A percentile compares a stretch with the other conserved stretches of the same genome.
phyloP scores from a whole-genome alignment of 2,888 invertebrate species.

The Campoplex nolae region DNA sequence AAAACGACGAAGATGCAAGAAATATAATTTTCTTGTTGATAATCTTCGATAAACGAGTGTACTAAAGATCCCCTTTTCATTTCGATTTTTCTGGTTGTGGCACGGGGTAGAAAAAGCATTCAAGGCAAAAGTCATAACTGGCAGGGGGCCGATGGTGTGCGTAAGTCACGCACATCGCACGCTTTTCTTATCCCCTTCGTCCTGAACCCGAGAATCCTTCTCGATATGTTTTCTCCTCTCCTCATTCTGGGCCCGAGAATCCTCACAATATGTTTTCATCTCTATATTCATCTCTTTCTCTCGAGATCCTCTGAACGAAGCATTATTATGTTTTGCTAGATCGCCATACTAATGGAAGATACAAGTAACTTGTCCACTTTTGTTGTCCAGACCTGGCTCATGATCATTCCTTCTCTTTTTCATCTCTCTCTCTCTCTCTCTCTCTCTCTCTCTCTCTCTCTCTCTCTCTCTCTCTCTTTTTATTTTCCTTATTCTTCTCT shows the following conservation, averaged over 20 bases:
- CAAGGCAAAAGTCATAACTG: constrained; percentile 63
- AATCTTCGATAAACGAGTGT: background rate
- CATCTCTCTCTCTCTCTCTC: background rate
- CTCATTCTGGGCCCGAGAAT: constrained; percentile 17
- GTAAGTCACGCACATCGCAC: constrained; percentile 61
- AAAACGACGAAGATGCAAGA: no score
- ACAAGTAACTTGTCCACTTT: constrained; percentile 67
- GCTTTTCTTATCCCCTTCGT: constrained; percentile 26
- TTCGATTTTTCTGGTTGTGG: background rate
- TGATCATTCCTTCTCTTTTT: constrained; percentile 25
- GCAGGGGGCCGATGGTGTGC: constrained; percentile 61
- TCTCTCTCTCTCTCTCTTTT: background rate
- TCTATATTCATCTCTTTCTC: constrained; percentile 22
- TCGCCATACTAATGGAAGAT: constrained; percentile 48
- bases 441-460: background rate
- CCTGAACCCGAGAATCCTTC: constrained; percentile 43
- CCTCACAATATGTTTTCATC: constrained; percentile 52
- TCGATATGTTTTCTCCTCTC: constrained; percentile 47
- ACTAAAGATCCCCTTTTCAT: background rate
- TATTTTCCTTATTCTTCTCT: constrained; percentile 3
- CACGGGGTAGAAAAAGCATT: constrained; percentile 50
- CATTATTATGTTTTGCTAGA: constrained; percentile 66
- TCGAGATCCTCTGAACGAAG: constrained; percentile 19
- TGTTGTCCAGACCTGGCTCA: constrained; percentile 56
- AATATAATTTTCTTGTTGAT: background rate